Percentiles rank a stretch among this genome's conserved stretches.
Evolutionary conservation across 30 jellyfish, hydroid and myxozoan species (phyloP).

Genomic region (Cassiopea andromeda): DNA sequence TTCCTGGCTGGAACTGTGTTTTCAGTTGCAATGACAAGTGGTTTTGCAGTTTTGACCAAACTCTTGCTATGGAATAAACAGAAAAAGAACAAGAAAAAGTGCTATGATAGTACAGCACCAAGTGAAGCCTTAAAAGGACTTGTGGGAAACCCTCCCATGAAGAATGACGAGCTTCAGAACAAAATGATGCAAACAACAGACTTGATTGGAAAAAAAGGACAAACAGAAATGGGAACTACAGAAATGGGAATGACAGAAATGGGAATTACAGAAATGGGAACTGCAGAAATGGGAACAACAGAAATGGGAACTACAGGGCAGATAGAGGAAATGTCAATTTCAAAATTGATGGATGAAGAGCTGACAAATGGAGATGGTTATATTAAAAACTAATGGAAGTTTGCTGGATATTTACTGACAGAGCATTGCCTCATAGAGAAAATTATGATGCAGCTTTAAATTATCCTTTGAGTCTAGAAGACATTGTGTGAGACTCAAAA

Average conservation of each 20-base stretch:
- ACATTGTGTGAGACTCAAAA: too few species aligned
- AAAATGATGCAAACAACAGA: constrained; percentile 48
- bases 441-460: too few species aligned
- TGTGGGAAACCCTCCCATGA: neutral
- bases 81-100: neutral
- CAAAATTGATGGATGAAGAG: neutral
- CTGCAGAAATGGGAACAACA: neutral
- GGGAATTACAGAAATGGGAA: neutral
- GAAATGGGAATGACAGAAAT: neutral
- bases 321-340: neutral
- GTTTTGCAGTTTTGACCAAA: neutral
- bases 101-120: neutral
- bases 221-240: neutral
- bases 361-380: neutral
- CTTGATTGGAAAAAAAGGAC: constrained; percentile 36
- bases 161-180: constrained; percentile 11
- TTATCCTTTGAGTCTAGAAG: too few species aligned
- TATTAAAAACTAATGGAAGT: too few species aligned
- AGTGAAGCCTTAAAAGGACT: neutral
- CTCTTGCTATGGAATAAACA: constrained; percentile 5
- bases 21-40: constrained; percentile 12
- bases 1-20: neutral
- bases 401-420: neutral
- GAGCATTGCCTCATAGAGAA: neutral
- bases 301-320: neutral